Evolutionary conservation across 2,797 vertebrate genomes (phyloP).

Genomic region (Tapirus indicus): DNA sequence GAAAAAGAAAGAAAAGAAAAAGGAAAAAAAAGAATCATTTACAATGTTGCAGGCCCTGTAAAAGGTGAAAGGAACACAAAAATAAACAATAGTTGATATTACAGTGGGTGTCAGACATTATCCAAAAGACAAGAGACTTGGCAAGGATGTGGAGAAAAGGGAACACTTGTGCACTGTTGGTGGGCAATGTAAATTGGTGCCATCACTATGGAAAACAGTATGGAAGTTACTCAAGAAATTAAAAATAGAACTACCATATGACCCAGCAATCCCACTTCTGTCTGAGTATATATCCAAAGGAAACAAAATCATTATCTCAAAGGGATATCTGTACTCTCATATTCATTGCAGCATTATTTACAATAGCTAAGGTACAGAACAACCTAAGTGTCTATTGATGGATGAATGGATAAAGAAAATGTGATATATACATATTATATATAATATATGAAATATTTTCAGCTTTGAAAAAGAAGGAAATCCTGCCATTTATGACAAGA

Average conservation of each 20-base stretch:
- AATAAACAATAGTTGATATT: not conserved
- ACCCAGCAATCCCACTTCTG: not conserved
- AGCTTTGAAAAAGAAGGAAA: not conserved
- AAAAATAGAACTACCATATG: not conserved
- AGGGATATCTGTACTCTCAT: not conserved
- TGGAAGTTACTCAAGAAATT: not conserved
- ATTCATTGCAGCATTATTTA: not conserved
- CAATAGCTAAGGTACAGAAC: not conserved
- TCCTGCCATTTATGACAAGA: not conserved
- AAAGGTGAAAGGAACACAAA: constrained; percentile 16
- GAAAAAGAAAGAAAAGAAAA: no score
- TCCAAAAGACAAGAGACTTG: not conserved
- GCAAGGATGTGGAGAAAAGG: not conserved
- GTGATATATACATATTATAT: not conserved
- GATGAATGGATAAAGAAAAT: not conserved
- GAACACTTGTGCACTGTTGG: not conserved
- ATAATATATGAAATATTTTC: not conserved
- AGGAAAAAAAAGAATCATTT: not conserved
- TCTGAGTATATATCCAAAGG: not conserved
- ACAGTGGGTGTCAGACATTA: not conserved
- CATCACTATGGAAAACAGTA: not conserved
- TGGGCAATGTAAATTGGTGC: not conserved
- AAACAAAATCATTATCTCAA: not conserved
- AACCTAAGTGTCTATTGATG: not conserved
- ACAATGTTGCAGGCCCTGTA: not conserved